A percentile compares a stretch with the other conserved stretches of the same genome.
Evolutionary conservation across 2,113 vertebrate genomes (phyloP).

Genomic region (Orientallactaga bullata): DNA sequence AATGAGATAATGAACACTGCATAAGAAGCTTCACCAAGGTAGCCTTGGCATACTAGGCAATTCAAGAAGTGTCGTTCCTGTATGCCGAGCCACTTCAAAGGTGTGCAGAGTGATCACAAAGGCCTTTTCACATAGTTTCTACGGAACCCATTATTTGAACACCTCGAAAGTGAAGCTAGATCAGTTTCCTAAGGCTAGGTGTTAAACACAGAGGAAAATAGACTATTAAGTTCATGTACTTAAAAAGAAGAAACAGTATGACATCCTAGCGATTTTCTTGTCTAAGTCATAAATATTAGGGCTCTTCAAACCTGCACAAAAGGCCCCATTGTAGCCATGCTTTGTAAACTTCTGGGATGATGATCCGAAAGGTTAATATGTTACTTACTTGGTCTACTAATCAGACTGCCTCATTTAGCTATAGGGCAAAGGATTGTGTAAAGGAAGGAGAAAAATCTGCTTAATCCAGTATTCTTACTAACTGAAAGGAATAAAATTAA

Average conservation of each 20-base stretch:
- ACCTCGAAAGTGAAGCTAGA: conserved; percentile 26
- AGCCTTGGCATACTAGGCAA: background rate
- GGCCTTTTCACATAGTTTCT: conserved; percentile 38
- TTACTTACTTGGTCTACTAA: conserved; percentile 64
- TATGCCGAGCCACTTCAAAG: conserved; percentile 38
- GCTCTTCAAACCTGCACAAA: conserved; percentile 68
- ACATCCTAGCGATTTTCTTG: conserved; percentile 73
- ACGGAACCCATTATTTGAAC: conserved; percentile 70
- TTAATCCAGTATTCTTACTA: conserved; percentile 49
- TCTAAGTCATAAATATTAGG: conserved; percentile 78
- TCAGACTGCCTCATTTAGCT: conserved; percentile 62
- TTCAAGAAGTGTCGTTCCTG: background rate
- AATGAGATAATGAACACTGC: conserved; percentile 28
- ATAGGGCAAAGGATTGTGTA: conserved; percentile 24
- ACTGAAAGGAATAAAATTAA: conserved; percentile 62
- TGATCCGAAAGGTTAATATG: conserved; percentile 70
- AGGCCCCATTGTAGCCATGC: conserved; percentile 60
- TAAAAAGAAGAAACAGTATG: conserved; percentile 63
- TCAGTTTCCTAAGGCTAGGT: conserved; percentile 51
- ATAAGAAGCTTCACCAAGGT: background rate
- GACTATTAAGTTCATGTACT: conserved; percentile 65
- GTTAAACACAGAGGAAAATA: conserved; percentile 67
- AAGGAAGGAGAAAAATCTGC: conserved; percentile 57
- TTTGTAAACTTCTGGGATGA: conserved; percentile 70
- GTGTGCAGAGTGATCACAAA: conserved; percentile 39